Percentiles rank a stretch among this genome's conserved stretches.
These are phyloP conservation scores for Orthonevra nobilis DNA, from an alignment of 2,888 invertebrate species.

Conservation along the genomic window DNA sequence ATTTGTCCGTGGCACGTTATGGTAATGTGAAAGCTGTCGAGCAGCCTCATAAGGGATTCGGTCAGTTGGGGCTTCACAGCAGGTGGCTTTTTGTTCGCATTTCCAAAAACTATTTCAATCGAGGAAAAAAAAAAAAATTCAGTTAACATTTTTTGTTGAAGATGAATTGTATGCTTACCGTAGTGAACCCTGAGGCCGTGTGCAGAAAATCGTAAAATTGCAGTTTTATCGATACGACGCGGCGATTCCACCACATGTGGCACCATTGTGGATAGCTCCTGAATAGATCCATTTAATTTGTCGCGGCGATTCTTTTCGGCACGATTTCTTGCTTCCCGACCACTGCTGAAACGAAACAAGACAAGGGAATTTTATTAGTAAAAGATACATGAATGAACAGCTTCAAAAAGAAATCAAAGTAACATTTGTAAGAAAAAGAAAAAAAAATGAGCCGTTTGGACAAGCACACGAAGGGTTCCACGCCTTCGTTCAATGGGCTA, in stretches of 20 bases:
- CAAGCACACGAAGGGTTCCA: too few species aligned
- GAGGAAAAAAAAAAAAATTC: background rate
- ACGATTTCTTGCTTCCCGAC: slow-evolving; percentile 90
- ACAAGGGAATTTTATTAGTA: background rate
- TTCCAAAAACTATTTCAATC: slow-evolving; percentile 81
- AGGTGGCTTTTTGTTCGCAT: slow-evolving; percentile 80
- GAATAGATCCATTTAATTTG: slow-evolving; percentile 92
- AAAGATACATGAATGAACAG: too few species aligned
- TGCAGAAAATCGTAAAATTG: slow-evolving; percentile 91
- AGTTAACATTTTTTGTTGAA: background rate
- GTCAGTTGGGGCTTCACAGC: slow-evolving; percentile 82
- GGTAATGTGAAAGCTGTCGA: slow-evolving; percentile 90
- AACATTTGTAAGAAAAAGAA: too few species aligned
- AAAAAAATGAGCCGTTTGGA: too few species aligned
- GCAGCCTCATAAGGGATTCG: slow-evolving; percentile 84
- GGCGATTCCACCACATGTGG: slow-evolving; percentile 91
- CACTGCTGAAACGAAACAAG: slow-evolving; percentile 80
- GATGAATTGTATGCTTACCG: slow-evolving; percentile 78
- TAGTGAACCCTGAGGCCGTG: slow-evolving; percentile 91
- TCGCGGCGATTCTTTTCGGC: slow-evolving; percentile 96
- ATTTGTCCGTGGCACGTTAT: slow-evolving; percentile 91
- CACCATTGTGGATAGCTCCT: slow-evolving; percentile 89
- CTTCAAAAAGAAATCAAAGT: too few species aligned
- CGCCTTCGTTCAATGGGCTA: too few species aligned
- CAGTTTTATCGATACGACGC: slow-evolving; percentile 94